phyloP scores from a whole-genome alignment of 2,113 vertebrate genomes.

The Telmatochromis sp. region DNA sequence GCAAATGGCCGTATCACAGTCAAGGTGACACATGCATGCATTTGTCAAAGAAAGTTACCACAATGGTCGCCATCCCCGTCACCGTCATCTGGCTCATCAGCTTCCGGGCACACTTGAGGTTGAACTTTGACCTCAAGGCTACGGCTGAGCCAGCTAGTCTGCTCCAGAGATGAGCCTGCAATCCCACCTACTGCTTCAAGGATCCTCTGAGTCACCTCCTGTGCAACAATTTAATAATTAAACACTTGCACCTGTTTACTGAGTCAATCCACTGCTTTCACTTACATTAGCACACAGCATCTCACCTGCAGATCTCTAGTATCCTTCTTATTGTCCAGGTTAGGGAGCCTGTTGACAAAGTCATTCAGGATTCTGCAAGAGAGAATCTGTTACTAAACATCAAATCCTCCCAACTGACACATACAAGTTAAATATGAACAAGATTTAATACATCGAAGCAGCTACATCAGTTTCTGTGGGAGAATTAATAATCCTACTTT shows the following conservation, averaged over 20 bases:
- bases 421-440: neutral
- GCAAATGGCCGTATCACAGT: neutral
- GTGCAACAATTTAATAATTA: neutral
- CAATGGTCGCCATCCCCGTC: constrained; percentile 69
- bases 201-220: constrained; percentile 94
- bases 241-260: neutral
- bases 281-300: neutral
- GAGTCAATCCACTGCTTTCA: neutral
- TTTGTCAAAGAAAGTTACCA: constrained; percentile 59
- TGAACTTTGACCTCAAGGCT: constrained; percentile 95
- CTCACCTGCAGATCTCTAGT: constrained; percentile 89
- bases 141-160: constrained; percentile 97
- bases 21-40: neutral
- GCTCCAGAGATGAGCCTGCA: constrained; percentile 92
- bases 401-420: neutral
- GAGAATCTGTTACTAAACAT: neutral
- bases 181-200: constrained; percentile 87
- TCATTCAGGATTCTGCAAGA: constrained; percentile 86
- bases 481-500: neutral
- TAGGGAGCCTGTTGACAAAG: constrained; percentile 85
- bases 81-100: constrained; percentile 67
- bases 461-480: neutral
- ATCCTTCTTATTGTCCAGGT: constrained; percentile 90
- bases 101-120: constrained; percentile 83
- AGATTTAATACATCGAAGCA: neutral